phyloP scores from a whole-genome alignment of 1,140 invertebrate species.

The Elymnias hypermnestra region DNA sequence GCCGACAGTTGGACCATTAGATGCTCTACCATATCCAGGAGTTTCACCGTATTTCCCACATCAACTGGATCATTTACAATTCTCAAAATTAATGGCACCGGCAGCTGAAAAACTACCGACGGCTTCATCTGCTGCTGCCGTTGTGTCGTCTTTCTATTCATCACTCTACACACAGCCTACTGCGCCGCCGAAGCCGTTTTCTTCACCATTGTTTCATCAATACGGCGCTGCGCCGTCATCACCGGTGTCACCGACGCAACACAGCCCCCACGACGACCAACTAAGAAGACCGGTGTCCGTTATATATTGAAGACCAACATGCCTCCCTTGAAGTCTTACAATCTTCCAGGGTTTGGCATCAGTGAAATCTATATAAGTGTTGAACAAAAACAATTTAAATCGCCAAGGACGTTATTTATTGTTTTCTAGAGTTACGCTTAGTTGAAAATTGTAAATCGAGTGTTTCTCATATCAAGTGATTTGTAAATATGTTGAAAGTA shows the following conservation, averaged over 20 bases:
- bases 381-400: constrained; percentile 35
- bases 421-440: constrained; percentile 49
- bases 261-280: constrained; percentile 70
- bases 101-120: constrained; percentile 58
- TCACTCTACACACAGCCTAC: constrained; percentile 64
- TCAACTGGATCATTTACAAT: constrained; percentile 66
- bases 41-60: constrained; percentile 68
- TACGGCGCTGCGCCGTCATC: constrained; percentile 53
- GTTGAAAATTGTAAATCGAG: constrained; percentile 46
- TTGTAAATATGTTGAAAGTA: constrained; percentile 55
- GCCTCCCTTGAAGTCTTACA: constrained; percentile 53
- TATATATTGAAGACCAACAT: constrained; percentile 70
- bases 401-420: constrained; percentile 50
- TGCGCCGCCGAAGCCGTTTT: constrained; percentile 60
- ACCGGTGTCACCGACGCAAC: constrained; percentile 50
- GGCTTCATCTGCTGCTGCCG: constrained; percentile 63
- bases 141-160: constrained; percentile 67
- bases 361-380: constrained; percentile 29
- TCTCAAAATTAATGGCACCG: constrained; percentile 67
- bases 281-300: constrained; percentile 66
- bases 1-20: constrained; percentile 47
- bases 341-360: constrained; percentile 45
- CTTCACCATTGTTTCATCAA: constrained; percentile 59
- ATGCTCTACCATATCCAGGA: constrained; percentile 52
- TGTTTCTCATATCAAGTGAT: constrained; percentile 59